These are phyloP conservation scores for Elephas maximus DNA, from an alignment of 2,113 vertebrate genomes.

Conservation along the genomic window DNA sequence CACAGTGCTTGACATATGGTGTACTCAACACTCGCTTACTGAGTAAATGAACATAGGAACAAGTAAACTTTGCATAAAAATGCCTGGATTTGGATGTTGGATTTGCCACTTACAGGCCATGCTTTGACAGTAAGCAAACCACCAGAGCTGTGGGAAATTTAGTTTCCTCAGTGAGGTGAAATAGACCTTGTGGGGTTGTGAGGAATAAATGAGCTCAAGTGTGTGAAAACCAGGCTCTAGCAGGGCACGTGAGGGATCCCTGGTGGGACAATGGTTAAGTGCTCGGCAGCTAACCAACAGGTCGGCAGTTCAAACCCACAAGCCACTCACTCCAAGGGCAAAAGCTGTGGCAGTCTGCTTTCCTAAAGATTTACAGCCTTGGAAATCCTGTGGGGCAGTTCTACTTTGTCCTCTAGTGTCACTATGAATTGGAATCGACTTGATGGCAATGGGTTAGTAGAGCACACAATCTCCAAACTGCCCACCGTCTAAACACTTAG, in stretches of 20 bases:
- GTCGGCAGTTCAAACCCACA: neutral
- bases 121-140: neutral
- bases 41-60: neutral
- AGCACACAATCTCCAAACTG: neutral
- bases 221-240: neutral
- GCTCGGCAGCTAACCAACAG: neutral
- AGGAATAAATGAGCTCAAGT: neutral
- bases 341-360: neutral
- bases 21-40: neutral
- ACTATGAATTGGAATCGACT: neutral
- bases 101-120: neutral
- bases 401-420: neutral
- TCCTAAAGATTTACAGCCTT: neutral
- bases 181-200: neutral
- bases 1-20: neutral
- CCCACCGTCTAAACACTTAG: neutral
- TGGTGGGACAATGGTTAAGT: neutral
- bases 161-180: neutral
- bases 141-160: neutral
- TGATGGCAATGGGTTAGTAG: neutral
- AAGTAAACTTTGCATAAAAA: neutral
- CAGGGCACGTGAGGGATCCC: neutral
- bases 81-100: neutral
- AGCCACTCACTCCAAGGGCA: neutral
- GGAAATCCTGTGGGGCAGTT: neutral